Evolutionary conservation across 2,888 invertebrate genomes (phyloP).

Genomic region (Aleiodes leptofemur): DNA sequence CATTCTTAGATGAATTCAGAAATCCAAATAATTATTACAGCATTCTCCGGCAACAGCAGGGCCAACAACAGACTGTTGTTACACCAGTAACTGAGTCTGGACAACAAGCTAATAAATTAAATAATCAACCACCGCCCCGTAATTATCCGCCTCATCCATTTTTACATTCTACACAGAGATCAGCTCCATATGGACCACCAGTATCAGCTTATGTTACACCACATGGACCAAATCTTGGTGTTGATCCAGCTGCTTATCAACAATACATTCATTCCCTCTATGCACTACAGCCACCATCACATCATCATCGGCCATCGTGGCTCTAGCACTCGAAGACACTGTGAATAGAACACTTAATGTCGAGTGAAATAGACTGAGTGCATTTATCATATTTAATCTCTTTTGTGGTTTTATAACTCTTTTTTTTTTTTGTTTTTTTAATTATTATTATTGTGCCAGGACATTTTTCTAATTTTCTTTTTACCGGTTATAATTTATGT

Average conservation of each 20-base stretch:
- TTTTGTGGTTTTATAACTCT: constrained; percentile 12
- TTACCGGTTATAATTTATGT: not conserved
- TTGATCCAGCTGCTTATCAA: constrained; percentile 72
- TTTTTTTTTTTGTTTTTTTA: no score
- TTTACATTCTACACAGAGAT: constrained; percentile 69
- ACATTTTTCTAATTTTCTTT: constrained; percentile 20
- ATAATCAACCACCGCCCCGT: constrained; percentile 67
- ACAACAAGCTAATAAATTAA: constrained; percentile 68
- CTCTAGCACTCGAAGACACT: constrained; percentile 68
- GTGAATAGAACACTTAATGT: constrained; percentile 40
- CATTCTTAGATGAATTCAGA: constrained; percentile 72
- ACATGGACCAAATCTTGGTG: constrained; percentile 69
- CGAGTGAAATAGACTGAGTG: constrained; percentile 18
- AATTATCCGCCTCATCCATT: constrained; percentile 71
- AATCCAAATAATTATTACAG: constrained; percentile 72
- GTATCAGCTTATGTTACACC: constrained; percentile 71
- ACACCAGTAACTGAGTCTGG: constrained; percentile 60
- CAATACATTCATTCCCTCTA: constrained; percentile 73
- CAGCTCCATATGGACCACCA: constrained; percentile 69
- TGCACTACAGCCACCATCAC: constrained; percentile 71
- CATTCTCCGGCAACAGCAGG: constrained; percentile 66
- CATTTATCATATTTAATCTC: constrained; percentile 4
- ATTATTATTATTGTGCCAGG: not conserved
- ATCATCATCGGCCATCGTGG: constrained; percentile 73
- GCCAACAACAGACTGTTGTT: constrained; percentile 58